These are phyloP conservation scores for Philaethria dido DNA, from an alignment of 2,888 invertebrate species.

Conservation along the genomic window DNA sequence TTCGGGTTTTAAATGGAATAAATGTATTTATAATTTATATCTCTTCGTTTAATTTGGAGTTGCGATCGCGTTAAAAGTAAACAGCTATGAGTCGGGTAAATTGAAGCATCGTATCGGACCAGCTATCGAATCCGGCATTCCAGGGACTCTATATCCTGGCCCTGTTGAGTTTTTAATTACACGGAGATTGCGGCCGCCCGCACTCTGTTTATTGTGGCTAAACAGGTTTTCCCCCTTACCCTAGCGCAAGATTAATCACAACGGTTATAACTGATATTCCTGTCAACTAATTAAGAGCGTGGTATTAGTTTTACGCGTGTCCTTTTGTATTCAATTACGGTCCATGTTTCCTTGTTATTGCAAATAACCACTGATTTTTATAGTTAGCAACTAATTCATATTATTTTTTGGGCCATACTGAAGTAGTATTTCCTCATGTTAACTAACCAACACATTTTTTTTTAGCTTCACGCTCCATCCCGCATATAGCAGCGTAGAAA, in stretches of 20 bases:
- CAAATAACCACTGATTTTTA: neutral
- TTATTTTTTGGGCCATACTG: neutral
- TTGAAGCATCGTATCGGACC: slow-evolving; percentile 10
- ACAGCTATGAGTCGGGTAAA: neutral
- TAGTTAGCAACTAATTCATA: neutral
- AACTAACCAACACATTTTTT: too few relatives aligned
- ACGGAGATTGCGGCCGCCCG: slow-evolving; percentile 56
- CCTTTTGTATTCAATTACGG: slow-evolving; percentile 10
- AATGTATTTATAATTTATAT: neutral
- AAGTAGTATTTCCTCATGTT: neutral
- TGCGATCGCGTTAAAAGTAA: neutral
- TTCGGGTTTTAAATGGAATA: too few relatives aligned
- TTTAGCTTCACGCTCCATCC: too few relatives aligned
- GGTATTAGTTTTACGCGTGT: slow-evolving; percentile 27
- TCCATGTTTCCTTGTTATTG: neutral
- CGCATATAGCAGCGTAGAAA: too few relatives aligned
- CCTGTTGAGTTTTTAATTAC: slow-evolving; percentile 67
- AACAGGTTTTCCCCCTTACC: slow-evolving; percentile 34
- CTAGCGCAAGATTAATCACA: slow-evolving; percentile 31
- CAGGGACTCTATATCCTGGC: slow-evolving; percentile 45
- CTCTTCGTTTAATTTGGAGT: neutral
- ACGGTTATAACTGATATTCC: slow-evolving; percentile 29
- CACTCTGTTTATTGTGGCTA: slow-evolving; percentile 43
- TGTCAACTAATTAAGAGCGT: slow-evolving; percentile 33
- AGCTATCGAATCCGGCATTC: slow-evolving; percentile 25